Evolutionary conservation across 2,113 vertebrate species (phyloP).

Genomic region (Campylomormyrus numenius): DNA sequence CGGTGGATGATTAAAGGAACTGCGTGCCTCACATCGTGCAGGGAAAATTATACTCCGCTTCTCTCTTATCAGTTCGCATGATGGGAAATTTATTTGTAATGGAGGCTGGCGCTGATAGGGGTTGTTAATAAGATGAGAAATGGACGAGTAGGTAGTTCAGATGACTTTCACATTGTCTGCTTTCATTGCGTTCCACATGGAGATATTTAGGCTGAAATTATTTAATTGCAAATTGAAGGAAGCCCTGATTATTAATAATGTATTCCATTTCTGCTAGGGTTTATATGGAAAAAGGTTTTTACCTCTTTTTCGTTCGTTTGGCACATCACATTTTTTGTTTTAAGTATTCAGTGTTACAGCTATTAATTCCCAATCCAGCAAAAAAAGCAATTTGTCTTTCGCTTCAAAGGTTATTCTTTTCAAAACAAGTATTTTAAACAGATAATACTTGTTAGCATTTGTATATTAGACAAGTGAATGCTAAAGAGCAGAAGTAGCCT

Average conservation of each 20-base stretch:
- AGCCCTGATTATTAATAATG: background rate
- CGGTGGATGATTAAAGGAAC: background rate
- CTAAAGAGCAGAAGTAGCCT: background rate
- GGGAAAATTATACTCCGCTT: background rate
- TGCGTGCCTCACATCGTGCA: background rate
- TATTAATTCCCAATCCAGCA: background rate
- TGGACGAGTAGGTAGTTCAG: background rate
- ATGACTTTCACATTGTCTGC: background rate
- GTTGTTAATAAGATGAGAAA: constrained; percentile 1
- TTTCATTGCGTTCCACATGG: background rate
- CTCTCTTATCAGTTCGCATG: background rate
- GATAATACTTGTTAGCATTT: background rate
- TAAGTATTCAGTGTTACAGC: background rate
- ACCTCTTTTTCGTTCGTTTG: background rate
- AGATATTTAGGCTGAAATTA: background rate
- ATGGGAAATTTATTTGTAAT: background rate
- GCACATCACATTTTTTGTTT: background rate
- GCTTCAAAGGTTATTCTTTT: background rate
- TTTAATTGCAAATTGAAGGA: background rate
- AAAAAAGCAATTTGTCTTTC: background rate
- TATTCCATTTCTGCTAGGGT: background rate
- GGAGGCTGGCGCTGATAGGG: background rate
- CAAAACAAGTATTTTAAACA: background rate
- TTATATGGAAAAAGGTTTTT: background rate
- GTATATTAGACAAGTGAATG: background rate